Evolutionary conservation across 2,113 vertebrate species (phyloP), one percentile per base, ranked within the genome.

Genomic region (Tachysurus vachellii): DNA sequence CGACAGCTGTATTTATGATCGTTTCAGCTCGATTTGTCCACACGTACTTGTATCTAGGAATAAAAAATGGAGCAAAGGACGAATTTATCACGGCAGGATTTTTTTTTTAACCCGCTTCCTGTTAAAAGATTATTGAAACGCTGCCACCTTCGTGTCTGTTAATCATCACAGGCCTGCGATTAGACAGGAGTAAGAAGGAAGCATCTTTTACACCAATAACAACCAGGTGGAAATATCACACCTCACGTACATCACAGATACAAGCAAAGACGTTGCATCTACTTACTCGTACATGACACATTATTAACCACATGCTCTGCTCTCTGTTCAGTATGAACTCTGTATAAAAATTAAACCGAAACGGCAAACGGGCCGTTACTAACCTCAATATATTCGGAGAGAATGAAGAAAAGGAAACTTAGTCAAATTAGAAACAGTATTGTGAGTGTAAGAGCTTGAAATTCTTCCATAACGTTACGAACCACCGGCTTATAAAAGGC

Each of bases 91-190:
- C 90, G 87, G 89, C 90, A 90, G 93, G 88, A 1, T 56, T 92
- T 92, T 85, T 88, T 91, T 50, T 70, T 87, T 92, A 88, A 89
- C 88, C 79, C 87, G 85, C 93, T 93, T 93, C 91, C 93, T 93
- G 93, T 88, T 92, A 92, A 89, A 84, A 92, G 83, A 89, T 90
- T 59, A 92, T 86, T 91, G 88, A 91, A 94, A 94, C 93, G 90
- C 92, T 93, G 92, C 92, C 92, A 92, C 91, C 91, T 93, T 93
- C 92, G 92, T 92, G 91, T 94, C 91, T 89, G 90, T 91, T 86
- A 86, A 85, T 89, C 88, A 85, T 90, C 85, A 44, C 77, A 83
- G 61, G 0, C 57, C 83, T 92, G 86, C 91, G 90, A 93, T 92
- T 94, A 88, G 92, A 90, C 88, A 91, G 88, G 71, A 88, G 88